Percentiles rank a stretch among this genome's conserved stretches.
Evolutionary conservation across 2,113 vertebrate genomes (phyloP).

Genomic region (Talpa occidentalis): DNA sequence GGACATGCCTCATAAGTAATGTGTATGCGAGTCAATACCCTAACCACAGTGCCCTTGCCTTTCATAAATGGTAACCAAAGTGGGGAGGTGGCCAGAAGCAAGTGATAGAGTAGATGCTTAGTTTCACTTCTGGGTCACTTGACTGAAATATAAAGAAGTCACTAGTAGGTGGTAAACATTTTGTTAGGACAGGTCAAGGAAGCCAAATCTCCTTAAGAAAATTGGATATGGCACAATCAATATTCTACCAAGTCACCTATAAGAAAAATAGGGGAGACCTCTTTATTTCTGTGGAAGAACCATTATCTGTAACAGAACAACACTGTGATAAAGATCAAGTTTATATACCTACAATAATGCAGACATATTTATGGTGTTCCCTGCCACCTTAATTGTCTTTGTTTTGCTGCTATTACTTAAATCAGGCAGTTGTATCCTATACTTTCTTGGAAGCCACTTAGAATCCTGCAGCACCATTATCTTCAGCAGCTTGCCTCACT

Average conservation of each 20-base stretch:
- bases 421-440: background rate
- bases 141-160: background rate
- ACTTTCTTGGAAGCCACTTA: background rate
- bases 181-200: conserved; percentile 33
- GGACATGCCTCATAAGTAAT: background rate
- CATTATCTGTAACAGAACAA: conserved; percentile 23
- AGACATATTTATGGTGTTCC: conserved; percentile 8
- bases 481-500: background rate
- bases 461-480: background rate
- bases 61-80: background rate
- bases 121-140: background rate
- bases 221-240: conserved; percentile 18
- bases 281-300: conserved; percentile 22
- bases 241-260: conserved; percentile 37
- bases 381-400: conserved; percentile 18
- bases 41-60: background rate
- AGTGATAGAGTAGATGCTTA: background rate
- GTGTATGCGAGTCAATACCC: background rate
- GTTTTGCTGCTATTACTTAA: conserved; percentile 36
- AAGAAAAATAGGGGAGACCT: background rate
- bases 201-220: conserved; percentile 50
- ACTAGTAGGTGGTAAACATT: background rate
- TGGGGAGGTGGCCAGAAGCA: background rate
- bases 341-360: conserved; percentile 32
- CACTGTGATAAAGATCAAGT: conserved; percentile 37